Evolutionary conservation across 2,888 invertebrate genomes (phyloP), one percentile per base, ranked within the genome.

Genomic region (Stictocephala bisonia): DNA sequence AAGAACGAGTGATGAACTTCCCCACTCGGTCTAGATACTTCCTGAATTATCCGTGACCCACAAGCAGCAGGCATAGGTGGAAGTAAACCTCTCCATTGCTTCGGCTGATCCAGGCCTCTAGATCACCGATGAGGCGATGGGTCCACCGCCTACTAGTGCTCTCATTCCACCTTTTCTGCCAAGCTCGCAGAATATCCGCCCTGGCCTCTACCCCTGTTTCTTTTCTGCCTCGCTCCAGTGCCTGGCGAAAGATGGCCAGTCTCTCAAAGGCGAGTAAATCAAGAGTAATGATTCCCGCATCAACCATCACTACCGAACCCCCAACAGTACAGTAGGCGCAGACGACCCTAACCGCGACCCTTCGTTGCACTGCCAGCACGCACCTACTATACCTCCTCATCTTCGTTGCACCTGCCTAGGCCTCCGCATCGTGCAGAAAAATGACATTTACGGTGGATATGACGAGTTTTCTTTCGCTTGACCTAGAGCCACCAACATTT

Each of bases 31-130:
- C 35, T 3, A 79, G 74, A 60, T 79, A 79, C 18, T 24, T n/a
- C 4, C 70, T 56, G 58, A 78, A 78, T 35, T 66, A 76, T 13
- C 77, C 78, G 35, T 79, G 78, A 3, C 77, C 79, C 4, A 76
- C 77, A 2, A 79, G 73, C 18, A 78, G 53, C 72, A 79, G 78
- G 3, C 78, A 79, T 0, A 78, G 35, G 73, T 77, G 77, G 44
- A 73, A 79, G 20, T 73, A 66, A 3, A 76, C 71, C 31, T 78
- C 77, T 1, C 78, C 79, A 51, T 78, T 76, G 18, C 73, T 58
- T 3, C 77, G 53, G 3, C 71, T 15, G 1, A 71, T 60, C 78
- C 78, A 79, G 1, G 76, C 73, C 3, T 56, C 74, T 11, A 77
- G 18, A 22, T 72, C 24, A 1, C 22, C 58, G 1, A 79, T 76